These are phyloP conservation scores for Sialis fuliginosa DNA, from an alignment of 2,888 invertebrate genomes.

Conservation along the genomic window DNA sequence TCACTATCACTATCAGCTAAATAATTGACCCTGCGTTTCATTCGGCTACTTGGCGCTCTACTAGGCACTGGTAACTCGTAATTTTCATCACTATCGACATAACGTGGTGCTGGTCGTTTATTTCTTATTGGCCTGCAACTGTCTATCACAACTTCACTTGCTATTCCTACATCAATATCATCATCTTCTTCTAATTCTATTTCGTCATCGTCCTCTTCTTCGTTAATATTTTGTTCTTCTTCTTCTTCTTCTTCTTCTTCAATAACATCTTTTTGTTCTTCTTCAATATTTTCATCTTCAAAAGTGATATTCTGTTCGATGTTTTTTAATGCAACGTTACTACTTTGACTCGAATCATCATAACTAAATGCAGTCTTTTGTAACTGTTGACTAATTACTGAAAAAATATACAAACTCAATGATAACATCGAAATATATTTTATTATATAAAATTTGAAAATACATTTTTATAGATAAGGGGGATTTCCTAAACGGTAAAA, in stretches of 20 bases:
- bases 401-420: neutral
- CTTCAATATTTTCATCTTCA: conserved; percentile 2
- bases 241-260: conserved; percentile 15
- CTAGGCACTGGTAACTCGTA: neutral
- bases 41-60: neutral
- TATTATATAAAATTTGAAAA: too few relatives aligned
- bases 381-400: neutral
- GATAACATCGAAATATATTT: neutral
- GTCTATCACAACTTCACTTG: conserved; percentile 18
- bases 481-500: too few relatives aligned
- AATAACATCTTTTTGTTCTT: conserved; percentile 3
- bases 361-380: conserved; percentile 6
- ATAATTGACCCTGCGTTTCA: conserved; percentile 6
- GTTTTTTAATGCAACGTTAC: neutral
- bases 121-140: conserved; percentile 12
- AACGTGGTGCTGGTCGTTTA: conserved; percentile 25
- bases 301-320: neutral
- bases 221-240: conserved; percentile 12
- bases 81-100: conserved; percentile 9
- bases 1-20: conserved; percentile 11
- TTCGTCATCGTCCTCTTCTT: conserved; percentile 22
- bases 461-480: too few relatives aligned
- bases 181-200: conserved; percentile 11
- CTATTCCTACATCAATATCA: conserved; percentile 7
- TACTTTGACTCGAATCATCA: conserved; percentile 11